Conservation (phyloP, 2,113 vertebrate genomes). For the Pseudopodoces humilis region DNA sequence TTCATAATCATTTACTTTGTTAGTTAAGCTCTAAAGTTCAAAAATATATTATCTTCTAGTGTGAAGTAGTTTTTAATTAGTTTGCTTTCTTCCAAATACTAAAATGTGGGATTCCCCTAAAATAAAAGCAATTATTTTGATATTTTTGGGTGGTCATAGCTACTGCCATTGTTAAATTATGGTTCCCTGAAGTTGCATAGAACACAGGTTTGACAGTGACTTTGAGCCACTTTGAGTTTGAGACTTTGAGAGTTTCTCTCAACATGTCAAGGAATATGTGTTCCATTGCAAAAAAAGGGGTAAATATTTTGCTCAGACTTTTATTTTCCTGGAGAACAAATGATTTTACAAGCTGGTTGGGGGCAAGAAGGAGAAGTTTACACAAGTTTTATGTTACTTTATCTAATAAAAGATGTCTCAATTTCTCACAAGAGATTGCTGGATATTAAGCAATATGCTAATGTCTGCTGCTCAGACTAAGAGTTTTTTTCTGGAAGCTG, state of each 20-base stretch:
- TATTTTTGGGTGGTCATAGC: not conserved
- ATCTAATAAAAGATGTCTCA: not conserved
- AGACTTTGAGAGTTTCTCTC: not conserved
- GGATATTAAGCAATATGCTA: not conserved
- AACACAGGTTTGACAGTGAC: not conserved
- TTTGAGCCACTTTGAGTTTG: not conserved
- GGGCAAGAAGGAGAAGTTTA: not conserved
- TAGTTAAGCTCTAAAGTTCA: not conserved
- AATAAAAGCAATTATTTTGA: not conserved
- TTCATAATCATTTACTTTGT: not conserved
- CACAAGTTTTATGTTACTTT: not conserved
- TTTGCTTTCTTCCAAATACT: not conserved
- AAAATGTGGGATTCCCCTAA: not conserved
- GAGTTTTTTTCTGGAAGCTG: not conserved
- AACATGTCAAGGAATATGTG: not conserved
- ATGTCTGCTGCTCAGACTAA: not conserved
- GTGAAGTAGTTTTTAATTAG: not conserved
- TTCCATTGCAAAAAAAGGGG: not conserved
- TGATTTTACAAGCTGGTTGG: not conserved
- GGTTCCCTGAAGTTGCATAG: not conserved
- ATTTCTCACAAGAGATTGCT: not conserved
- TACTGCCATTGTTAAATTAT: not conserved
- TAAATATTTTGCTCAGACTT: not conserved
- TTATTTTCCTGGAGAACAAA: not conserved
- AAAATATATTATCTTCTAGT: not conserved